Evolutionary conservation across 2,888 invertebrate genomes (phyloP), one percentile per base, ranked within the genome.

Genomic region (Petrolisthes manimaculis): DNA sequence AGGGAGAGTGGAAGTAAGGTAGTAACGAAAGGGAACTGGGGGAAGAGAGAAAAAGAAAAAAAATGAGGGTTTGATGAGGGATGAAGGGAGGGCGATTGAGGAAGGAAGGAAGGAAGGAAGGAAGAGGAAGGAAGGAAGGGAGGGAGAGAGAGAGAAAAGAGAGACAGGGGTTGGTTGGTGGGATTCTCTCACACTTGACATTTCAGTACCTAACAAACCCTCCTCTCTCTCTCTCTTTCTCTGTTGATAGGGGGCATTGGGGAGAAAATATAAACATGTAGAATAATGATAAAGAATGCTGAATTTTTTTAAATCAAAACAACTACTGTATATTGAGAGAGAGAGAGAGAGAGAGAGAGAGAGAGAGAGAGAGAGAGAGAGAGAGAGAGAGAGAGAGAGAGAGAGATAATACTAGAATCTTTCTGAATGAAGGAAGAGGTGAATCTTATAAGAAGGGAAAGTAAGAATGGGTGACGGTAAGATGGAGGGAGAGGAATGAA

Each of bases 151-250:
- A 67, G 69, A 18, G 14, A 56, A 51, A 61, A n/a, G 80, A n/a
- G 56, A 21, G 53, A 51, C 14, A 12, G 18, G 78, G 14, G 14
- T 4, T 51, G 53, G 53, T 8, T 55, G 3, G 12, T 54, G 18
- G 71, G 55, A 67, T 24, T 37, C 18, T 51, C 37, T 61, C 84
- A 56, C 77, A 84, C 77, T 56, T 84, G 84, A 84, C 77, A 77
- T 84, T 84, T 84, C 56, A 77, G 55, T n/a, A 14, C 18, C n/a
- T 18, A 8, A n/a, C 4, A 53, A 21, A n/a, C 21, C 8, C 24
- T 24, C 56, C 14, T 56, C 24, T 80, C 56, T 56, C 61, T 56
- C 56, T 80, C 80, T 80, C 80, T 56, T 56, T 56, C 80, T n/a
- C 56, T 80, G 24, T 56, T 78, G 51, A 8, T 37, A 51, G 21